A percentile compares a stretch with the other conserved stretches of the same genome.
Evolutionary conservation across 2,888 invertebrate species (phyloP).

Genomic region (Nesidiocoris tenuis): DNA sequence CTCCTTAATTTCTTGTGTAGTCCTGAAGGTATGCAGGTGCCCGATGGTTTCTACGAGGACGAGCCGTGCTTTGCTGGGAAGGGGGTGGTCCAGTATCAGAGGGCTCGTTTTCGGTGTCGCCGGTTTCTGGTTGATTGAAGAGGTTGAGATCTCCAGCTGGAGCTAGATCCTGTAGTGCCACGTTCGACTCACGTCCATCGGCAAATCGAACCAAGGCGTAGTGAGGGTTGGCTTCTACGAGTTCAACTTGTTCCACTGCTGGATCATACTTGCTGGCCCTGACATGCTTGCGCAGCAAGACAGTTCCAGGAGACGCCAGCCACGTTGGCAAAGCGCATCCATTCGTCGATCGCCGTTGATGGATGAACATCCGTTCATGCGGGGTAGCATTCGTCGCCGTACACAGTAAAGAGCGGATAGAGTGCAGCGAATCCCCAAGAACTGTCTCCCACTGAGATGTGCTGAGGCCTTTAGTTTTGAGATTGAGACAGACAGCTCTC

Average conservation of each 20-base stretch:
- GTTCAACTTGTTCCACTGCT: not conserved
- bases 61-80: not conserved
- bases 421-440: not conserved
- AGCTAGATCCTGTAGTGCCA: not conserved
- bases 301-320: not conserved
- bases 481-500: not conserved
- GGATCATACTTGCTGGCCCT: not conserved
- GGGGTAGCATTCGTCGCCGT: not conserved
- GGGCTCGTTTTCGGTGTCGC: not conserved
- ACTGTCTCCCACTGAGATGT: slow-evolving; percentile 5
- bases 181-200: not conserved
- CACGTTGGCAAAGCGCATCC: not conserved
- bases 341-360: not conserved
- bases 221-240: not conserved
- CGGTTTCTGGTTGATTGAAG: too few species aligned
- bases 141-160: not conserved
- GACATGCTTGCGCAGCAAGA: not conserved
- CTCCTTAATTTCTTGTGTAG: not conserved
- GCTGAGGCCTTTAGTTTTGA: not conserved
- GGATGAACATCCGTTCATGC: not conserved
- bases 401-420: not conserved
- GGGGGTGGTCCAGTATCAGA: too few species aligned
- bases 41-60: not conserved
- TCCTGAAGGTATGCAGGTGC: not conserved
- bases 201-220: slow-evolving; percentile 1